Base-by-base conservation (phyloP, 92 coral and sea anemone genomes). In the Umimayanthus chanpuru region DNA sequence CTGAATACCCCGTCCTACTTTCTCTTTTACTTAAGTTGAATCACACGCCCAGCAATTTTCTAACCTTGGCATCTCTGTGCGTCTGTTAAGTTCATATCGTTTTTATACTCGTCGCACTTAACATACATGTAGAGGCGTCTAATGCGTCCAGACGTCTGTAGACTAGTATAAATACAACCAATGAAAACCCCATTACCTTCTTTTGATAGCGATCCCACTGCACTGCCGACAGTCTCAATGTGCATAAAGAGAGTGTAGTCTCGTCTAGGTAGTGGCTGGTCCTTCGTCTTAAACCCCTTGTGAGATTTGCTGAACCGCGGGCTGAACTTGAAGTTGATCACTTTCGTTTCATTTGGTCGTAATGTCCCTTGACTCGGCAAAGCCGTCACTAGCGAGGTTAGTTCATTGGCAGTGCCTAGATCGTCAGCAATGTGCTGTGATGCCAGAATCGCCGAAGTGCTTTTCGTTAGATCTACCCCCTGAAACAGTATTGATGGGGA, bases 401-500 rank as follows among this genome's bases (percentile, higher is more conserved):
- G 85, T 78, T 97, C 99, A 79, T 94, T 93, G 8, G 92, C 79
- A 21, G 93, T 81, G 49, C 98, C 97, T 0, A 92, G 93, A 25
- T 94, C 97, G 64, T 97, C 96, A 41, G 91, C 80, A 39, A 55
- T 44, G 77, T 94, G 83, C 70, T 95, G 98, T 14, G 97, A 91
- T 29, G 92, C 86, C 82, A 95, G 74, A 64, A 94, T 58, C 7
- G 98, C 98, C 76, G 97, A 88, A 15, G 99, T 92, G 44, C 89
- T 95, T 89, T 95, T 95, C 12, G 98, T 97, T 73, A 97, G 80
- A 89, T 97, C 99, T 58, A 93, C 90, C 76, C 99, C 99, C 99
- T 97, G 70, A 30, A 49, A 56, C 23, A 74, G 47, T 39, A 81
- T 50, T 50, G 11, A n/a, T 38, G 29, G 36, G 38, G 11, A 73